Evolutionary conservation across 1,140 invertebrate species (phyloP).

Genomic region (Stenopsyche tienmushanensis): DNA sequence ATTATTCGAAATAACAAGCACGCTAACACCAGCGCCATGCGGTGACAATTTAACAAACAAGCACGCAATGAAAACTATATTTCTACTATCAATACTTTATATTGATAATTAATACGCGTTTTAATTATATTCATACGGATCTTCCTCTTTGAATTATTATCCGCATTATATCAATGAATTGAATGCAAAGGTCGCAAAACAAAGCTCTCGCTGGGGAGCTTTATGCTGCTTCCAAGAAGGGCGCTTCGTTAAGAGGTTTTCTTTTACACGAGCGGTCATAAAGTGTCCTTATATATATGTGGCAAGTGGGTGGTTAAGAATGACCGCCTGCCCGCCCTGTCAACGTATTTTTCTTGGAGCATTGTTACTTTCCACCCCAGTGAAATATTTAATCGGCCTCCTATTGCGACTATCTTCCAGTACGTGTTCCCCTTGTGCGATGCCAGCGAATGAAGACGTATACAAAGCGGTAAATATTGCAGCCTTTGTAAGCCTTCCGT

Average conservation of each 20-base stretch:
- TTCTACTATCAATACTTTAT: no score
- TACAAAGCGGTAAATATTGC: conserved; percentile 26
- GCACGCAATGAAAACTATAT: no score
- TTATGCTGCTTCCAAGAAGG: not conserved
- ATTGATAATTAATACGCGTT: no score
- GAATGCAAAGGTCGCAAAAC: not conserved
- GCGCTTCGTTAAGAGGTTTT: not conserved
- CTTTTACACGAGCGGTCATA: conserved; percentile 5
- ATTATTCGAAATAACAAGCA: no score
- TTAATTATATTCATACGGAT: conserved; percentile 9
- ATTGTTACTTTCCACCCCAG: conserved; percentile 33
- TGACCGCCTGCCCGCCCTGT: not conserved
- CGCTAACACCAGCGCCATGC: no score
- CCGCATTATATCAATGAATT: not conserved
- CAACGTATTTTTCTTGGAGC: conserved; percentile 30
- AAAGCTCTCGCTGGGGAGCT: not conserved
- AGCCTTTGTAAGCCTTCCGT: conserved; percentile 18
- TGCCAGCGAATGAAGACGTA: conserved; percentile 20
- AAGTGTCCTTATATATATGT: conserved; percentile 10
- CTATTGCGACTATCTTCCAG: conserved; percentile 33
- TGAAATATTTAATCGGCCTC: conserved; percentile 39
- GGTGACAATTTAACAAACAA: no score
- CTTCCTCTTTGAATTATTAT: not conserved
- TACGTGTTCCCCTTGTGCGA: conserved; percentile 21
- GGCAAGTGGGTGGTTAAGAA: conserved; percentile 14